Conservation (phyloP, 2,113 vertebrate species). For the Mola mola region DNA sequence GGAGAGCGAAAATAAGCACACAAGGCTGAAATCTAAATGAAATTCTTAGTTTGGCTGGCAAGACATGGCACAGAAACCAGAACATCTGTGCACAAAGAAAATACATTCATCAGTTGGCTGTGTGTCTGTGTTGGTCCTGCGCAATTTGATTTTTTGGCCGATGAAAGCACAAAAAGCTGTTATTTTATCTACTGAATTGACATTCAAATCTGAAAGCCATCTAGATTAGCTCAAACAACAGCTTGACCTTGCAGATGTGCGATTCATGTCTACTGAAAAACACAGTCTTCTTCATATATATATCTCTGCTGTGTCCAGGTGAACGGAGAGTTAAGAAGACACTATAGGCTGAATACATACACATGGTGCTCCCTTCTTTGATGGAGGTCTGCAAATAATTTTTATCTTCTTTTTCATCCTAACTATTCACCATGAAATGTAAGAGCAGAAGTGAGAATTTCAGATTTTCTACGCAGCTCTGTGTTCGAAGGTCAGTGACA, state of each 20-base stretch:
- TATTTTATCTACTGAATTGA: neutral
- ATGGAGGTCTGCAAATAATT: too few relatives aligned
- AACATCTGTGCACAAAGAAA: neutral
- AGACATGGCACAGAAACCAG: neutral
- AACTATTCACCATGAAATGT: too few relatives aligned
- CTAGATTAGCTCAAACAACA: neutral
- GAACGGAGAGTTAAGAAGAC: too few relatives aligned
- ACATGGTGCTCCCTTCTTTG: too few relatives aligned
- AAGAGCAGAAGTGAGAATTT: too few relatives aligned
- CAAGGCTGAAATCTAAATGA: constrained; percentile 25
- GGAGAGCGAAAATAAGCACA: constrained; percentile 29
- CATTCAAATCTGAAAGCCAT: neutral
- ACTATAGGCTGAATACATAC: too few relatives aligned
- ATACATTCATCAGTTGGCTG: neutral
- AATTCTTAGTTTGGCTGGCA: constrained; percentile 2
- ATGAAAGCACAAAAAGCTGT: neutral
- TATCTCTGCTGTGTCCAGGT: too few relatives aligned
- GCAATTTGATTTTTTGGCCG: too few relatives aligned
- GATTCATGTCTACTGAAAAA: neutral
- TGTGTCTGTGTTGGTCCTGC: too few relatives aligned
- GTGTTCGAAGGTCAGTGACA: too few relatives aligned
- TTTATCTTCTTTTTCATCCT: too few relatives aligned
- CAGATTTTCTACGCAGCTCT: too few relatives aligned
- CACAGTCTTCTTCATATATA: neutral
- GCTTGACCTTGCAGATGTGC: neutral